Evolutionary conservation across 2,113 vertebrate species (phyloP).

Genomic region (Nannobrachium achirus): DNA sequence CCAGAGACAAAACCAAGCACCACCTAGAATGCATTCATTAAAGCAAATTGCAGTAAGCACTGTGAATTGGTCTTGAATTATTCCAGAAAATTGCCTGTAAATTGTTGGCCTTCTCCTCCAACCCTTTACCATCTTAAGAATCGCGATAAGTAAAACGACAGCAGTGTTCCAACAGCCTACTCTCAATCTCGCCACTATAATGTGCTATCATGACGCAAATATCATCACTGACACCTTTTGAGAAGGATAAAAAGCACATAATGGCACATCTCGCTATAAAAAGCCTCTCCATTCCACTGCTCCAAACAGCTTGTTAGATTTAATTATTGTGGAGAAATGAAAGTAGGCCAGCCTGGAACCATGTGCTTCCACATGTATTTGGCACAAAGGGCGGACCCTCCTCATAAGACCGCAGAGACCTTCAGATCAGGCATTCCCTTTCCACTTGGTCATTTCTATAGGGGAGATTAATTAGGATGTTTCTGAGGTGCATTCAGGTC

Average conservation of each 20-base stretch:
- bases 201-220: neutral
- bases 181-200: neutral
- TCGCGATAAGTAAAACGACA: neutral
- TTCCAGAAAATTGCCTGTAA: neutral
- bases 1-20: too few relatives aligned
- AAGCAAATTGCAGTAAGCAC: conserved; percentile 1
- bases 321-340: conserved; percentile 71
- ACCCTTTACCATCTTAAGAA: neutral
- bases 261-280: conserved; percentile 35
- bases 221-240: conserved; percentile 32
- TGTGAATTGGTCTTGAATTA: conserved; percentile 3
- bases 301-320: conserved; percentile 56
- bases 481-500: conserved; percentile 37
- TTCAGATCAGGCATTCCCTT: conserved; percentile 14
- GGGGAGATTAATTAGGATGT: conserved; percentile 44
- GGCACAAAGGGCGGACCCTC: conserved; percentile 42
- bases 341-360: conserved; percentile 69
- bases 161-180: neutral
- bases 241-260: conserved; percentile 9
- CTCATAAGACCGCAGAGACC: conserved; percentile 27
- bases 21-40: conserved; percentile 9
- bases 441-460: conserved; percentile 32
- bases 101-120: neutral
- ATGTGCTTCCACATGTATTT: conserved; percentile 42
- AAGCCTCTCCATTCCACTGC: conserved; percentile 43